Evolutionary conservation across 1,140 invertebrate genomes (phyloP).

Genomic region (Neodiprion lecontei): DNA sequence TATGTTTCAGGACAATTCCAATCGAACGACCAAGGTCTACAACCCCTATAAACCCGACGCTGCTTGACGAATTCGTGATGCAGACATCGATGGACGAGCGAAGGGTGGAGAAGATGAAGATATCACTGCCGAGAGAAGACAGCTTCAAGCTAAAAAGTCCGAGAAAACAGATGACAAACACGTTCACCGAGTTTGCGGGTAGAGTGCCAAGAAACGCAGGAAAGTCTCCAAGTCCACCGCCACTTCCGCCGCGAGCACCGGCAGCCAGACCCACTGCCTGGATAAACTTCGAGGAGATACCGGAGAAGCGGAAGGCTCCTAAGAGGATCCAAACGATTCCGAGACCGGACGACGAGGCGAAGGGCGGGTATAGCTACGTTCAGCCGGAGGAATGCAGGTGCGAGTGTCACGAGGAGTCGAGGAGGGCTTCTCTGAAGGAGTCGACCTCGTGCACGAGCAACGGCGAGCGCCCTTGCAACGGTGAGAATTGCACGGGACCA

Average conservation of each 20-base stretch:
- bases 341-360: conserved; percentile 51
- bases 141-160: conserved; percentile 57
- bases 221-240: conserved; percentile 55
- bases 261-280: conserved; percentile 66
- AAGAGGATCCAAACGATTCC: conserved; percentile 83
- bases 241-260: conserved; percentile 57
- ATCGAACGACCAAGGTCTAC: conserved; percentile 87
- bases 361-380: conserved; percentile 72
- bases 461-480: conserved; percentile 37
- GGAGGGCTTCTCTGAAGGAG: conserved; percentile 51
- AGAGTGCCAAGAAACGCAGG: conserved; percentile 41
- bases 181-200: conserved; percentile 55
- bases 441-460: conserved; percentile 32
- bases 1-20: conserved; percentile 78
- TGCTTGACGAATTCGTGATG: conserved; percentile 75
- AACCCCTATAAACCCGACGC: conserved; percentile 79
- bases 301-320: conserved; percentile 77
- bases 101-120: conserved; percentile 70
- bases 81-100: conserved; percentile 51
- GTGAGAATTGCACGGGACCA: conserved; percentile 36
- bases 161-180: conserved; percentile 45
- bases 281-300: conserved; percentile 87
- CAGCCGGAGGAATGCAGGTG: conserved; percentile 83
- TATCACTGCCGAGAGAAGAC: conserved; percentile 72
- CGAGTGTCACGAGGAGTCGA: conserved; percentile 76